phyloP scores from a whole-genome alignment of 2,888 invertebrate genomes.

The Tanypteryx hageni region DNA sequence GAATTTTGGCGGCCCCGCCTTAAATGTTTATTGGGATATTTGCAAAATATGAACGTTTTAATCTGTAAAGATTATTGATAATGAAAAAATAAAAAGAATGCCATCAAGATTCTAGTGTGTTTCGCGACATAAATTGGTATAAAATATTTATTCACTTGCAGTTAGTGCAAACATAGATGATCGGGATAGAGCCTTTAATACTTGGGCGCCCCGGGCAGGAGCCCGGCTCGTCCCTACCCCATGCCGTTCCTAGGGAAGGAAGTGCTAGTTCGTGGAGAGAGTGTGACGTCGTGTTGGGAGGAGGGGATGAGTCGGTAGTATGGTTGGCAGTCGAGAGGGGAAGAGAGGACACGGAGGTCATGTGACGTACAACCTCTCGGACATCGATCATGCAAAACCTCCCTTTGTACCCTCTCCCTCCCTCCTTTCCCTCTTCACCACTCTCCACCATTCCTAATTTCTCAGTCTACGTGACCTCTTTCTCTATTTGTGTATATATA shows the following conservation, averaged over 20 bases:
- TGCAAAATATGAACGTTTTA: neutral
- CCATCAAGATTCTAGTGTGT: too few species aligned
- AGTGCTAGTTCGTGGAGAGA: too few species aligned
- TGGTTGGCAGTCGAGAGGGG: neutral
- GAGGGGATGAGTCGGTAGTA: neutral
- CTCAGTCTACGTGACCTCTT: slow-evolving; percentile 41
- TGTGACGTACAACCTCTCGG: neutral
- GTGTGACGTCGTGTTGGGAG: neutral
- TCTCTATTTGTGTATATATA: neutral
- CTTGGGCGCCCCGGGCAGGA: too few species aligned
- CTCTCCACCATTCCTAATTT: neutral
- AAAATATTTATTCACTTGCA: too few species aligned
- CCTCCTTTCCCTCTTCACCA: neutral
- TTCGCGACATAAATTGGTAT: too few species aligned
- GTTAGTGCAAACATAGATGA: too few species aligned
- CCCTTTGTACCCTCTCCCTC: neutral
- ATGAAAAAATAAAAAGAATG: too few species aligned
- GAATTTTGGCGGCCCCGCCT: too few species aligned
- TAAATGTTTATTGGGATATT: neutral
- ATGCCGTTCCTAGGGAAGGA: too few species aligned
- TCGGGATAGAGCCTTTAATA: too few species aligned
- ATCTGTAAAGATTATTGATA: too few species aligned
- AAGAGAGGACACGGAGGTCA: neutral
- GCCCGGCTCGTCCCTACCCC: too few species aligned
- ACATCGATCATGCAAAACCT: slow-evolving; percentile 35